Base-by-base conservation (phyloP, 2,888 invertebrate species). In the Chrysodeixis includens region DNA sequence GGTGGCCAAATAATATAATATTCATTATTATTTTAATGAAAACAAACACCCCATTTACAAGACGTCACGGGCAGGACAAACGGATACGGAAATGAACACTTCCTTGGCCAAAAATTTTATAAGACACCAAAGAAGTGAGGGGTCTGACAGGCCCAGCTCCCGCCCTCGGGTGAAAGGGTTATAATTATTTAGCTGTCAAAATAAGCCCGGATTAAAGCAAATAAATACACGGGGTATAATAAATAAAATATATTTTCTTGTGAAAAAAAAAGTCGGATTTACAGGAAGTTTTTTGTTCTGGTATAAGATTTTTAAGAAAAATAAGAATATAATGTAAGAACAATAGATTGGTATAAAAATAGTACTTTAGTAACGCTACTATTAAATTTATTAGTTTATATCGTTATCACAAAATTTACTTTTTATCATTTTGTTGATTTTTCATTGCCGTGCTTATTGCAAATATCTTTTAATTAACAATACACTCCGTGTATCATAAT, bases 121-220 rank as follows among this genome's bases (percentile, higher is more conserved):
- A 76, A 69, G 81, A 57, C 69, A 49, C 58, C 69, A 67, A 74
- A 76, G 62, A 76, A 76, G 64, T 62, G 44, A 68, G 64, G 35
- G 70, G 65, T 71, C 69, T 75, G 79, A 80, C 80, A 73, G 68
- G 30, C n/a, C 53, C 74, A 79, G 81, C 69, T 68, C 69, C 62
- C 51, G 68, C 79, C 75, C 53, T 9, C 53, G 72, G 80, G 79
- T 52, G 64, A 60, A 73, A 44, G 80, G 71, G 79, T 73, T 72
- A 76, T 80, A 80, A 80, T 80, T 81, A 80, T 71, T 61, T 64
- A 58, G 20, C 69, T 76, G 72, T 77, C 78, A 79, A 69, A 79
- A 75, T 75, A 70, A 60, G 65, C 55, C 68, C 30, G 62, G 66
- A 71, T 78, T 68, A 62, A 65, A 64, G 46, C 57, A 61, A 78